Percentiles rank a stretch among this genome's conserved stretches.
Evolutionary conservation across 2,888 invertebrate genomes (phyloP).

Genomic region (Sesia bembeciformis): DNA sequence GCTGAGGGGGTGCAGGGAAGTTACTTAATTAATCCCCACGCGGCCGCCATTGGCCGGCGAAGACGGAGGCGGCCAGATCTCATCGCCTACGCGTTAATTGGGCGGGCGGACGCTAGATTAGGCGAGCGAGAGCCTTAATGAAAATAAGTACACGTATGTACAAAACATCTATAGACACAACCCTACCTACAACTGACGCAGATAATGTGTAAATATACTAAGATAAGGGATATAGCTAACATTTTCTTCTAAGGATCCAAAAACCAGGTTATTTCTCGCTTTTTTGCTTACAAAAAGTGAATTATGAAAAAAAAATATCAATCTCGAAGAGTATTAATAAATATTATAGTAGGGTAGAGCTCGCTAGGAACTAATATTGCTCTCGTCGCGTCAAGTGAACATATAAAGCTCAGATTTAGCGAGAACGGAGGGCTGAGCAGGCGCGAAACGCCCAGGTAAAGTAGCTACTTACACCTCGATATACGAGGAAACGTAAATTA

Average conservation of each 20-base stretch:
- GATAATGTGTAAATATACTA: no score
- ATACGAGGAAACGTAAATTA: constrained; percentile 73
- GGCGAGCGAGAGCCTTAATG: not conserved
- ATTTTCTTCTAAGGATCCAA: no score
- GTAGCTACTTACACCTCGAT: constrained; percentile 72
- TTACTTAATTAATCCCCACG: constrained; percentile 73
- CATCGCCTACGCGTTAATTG: constrained; percentile 73
- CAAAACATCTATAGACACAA: constrained; percentile 18
- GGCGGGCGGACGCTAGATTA: constrained; percentile 39
- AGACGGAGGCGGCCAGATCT: constrained; percentile 32
- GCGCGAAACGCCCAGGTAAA: constrained; percentile 71
- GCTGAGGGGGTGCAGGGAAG: constrained; percentile 41
- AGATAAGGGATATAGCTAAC: no score
- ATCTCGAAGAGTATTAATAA: constrained; percentile 60
- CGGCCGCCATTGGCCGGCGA: constrained; percentile 68
- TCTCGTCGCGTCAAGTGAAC: constrained; percentile 73
- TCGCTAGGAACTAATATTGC: constrained; percentile 71
- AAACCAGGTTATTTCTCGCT: no score
- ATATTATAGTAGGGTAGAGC: constrained; percentile 67
- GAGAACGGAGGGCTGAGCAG: constrained; percentile 64
- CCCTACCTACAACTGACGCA: no score
- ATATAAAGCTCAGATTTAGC: constrained; percentile 74
- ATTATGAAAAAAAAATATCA: not conserved
- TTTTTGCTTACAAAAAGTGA: not conserved
- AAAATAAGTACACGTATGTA: constrained; percentile 25